Percentiles rank a stretch among this genome's conserved stretches.
Conservation (phyloP, 2,888 invertebrate genomes). For the Mantis religiosa region DNA sequence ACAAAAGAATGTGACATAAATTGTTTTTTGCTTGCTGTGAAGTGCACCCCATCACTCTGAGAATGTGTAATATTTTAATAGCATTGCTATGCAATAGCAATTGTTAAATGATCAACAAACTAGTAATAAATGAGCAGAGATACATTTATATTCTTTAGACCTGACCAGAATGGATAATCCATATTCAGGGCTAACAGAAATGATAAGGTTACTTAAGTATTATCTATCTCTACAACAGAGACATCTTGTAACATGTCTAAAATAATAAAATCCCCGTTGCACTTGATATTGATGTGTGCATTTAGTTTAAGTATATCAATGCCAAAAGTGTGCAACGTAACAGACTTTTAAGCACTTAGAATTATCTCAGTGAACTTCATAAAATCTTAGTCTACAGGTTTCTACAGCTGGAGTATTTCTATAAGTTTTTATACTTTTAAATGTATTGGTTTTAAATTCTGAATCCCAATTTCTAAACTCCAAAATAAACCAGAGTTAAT, state of each 20-base stretch:
- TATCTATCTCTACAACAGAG: not conserved
- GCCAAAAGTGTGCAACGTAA: not conserved
- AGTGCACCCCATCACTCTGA: not conserved
- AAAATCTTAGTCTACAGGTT: not conserved
- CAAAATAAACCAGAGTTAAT: not conserved
- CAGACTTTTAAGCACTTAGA: not conserved
- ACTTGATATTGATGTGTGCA: not conserved
- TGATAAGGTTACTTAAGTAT: not conserved
- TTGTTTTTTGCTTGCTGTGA: not conserved
- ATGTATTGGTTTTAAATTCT: not conserved
- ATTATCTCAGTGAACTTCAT: not conserved
- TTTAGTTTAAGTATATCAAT: not conserved
- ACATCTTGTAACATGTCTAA: not conserved
- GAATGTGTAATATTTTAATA: not conserved
- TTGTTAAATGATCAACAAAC: not conserved
- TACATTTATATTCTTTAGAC: not conserved
- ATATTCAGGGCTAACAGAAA: not conserved
- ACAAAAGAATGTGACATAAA: not conserved
- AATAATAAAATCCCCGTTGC: not conserved
- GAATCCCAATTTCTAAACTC: not conserved
- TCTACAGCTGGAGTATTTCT: not conserved
- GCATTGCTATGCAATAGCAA: not conserved
- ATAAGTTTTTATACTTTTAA: not conserved
- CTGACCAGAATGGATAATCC: not conserved
- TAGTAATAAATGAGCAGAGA: too few species aligned